phyloP scores from a whole-genome alignment of 2,888 invertebrate genomes.

The Chrysolina haemoptera region DNA sequence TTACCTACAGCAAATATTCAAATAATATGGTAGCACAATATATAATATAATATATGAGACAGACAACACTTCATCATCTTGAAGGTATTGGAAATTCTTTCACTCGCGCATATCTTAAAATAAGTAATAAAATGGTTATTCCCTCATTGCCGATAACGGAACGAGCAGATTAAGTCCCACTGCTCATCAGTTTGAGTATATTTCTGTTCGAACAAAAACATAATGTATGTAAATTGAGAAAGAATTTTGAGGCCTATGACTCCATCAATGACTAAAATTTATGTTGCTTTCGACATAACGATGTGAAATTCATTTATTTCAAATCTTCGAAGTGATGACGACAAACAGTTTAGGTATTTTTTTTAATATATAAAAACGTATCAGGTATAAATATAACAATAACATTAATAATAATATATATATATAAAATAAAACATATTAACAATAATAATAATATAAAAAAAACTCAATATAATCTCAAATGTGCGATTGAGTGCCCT shows the following conservation, averaged over 20 bases:
- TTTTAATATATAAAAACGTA: too few relatives aligned
- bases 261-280: not conserved
- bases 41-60: too few relatives aligned
- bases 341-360: too few relatives aligned
- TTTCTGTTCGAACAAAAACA: not conserved
- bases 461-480: too few relatives aligned
- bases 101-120: not conserved
- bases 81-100: not conserved
- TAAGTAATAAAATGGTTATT: conserved; percentile 3
- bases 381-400: too few relatives aligned
- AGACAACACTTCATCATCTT: not conserved
- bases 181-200: conserved; percentile 2
- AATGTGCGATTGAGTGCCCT: too few relatives aligned
- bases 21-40: too few relatives aligned
- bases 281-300: not conserved
- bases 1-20: too few relatives aligned
- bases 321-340: not conserved
- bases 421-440: too few relatives aligned
- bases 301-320: not conserved
- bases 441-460: too few relatives aligned
- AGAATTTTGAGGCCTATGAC: not conserved
- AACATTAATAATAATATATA: too few relatives aligned
- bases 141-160: not conserved
- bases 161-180: not conserved
- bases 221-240: not conserved